Percentiles rank a stretch among this genome's conserved stretches.
Conservation (phyloP, 2,797 vertebrate species). For the Mus caroli region DNA sequence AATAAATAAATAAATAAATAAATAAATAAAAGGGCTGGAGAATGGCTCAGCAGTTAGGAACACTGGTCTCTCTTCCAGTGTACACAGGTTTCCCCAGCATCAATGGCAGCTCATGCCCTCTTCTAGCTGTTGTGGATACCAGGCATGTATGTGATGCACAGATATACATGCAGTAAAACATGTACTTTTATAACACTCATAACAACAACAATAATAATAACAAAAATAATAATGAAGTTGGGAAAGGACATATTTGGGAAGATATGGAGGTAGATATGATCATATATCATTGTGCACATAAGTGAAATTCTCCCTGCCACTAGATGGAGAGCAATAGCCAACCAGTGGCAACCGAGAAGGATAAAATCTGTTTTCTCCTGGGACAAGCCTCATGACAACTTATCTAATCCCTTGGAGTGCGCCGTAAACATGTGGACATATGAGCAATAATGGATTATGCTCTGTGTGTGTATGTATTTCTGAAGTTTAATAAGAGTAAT, state of each 20-base stretch:
- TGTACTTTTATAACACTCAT: not conserved
- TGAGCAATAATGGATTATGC: not conserved
- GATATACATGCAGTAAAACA: not conserved
- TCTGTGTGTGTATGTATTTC: not conserved
- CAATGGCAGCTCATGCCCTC: not conserved
- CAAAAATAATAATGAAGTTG: not conserved
- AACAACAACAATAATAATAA: not conserved
- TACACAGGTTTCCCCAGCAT: not conserved
- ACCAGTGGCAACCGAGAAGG: not conserved
- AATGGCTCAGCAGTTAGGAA: not conserved
- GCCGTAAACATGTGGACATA: not conserved
- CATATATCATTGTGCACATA: not conserved
- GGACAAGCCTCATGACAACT: not conserved
- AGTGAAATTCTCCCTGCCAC: not conserved
- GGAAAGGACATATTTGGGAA: not conserved
- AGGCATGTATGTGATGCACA: not conserved
- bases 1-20: too few species aligned
- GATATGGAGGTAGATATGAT: not conserved
- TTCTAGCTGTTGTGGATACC: not conserved
- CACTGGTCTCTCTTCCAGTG: not conserved
- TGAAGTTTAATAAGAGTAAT: slow-evolving; percentile 22
- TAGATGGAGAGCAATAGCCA: not conserved
- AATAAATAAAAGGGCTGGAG: not conserved
- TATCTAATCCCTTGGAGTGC: not conserved
- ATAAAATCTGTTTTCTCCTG: not conserved